phyloP scores from a whole-genome alignment of 2,113 vertebrate species.

The Melanostigma gelatinosum region DNA sequence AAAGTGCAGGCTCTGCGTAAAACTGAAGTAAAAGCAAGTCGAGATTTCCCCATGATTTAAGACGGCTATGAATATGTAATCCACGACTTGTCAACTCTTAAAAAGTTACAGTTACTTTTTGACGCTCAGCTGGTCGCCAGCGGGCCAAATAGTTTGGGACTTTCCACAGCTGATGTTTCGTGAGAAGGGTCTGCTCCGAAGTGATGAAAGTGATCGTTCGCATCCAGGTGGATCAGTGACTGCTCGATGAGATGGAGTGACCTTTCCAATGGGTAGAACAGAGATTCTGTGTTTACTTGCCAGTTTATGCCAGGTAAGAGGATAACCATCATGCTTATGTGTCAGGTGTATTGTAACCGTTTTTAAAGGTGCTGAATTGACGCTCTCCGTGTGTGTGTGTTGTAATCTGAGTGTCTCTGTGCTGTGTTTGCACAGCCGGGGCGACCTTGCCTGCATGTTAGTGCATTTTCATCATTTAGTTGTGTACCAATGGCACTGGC shows the following conservation, averaged over 20 bases:
- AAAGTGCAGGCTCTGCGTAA: slow-evolving; percentile 50
- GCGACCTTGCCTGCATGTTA: neutral
- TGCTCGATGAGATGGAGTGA: slow-evolving; percentile 36
- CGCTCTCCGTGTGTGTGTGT: neutral
- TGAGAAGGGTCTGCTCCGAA: neutral
- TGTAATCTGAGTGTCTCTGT: neutral
- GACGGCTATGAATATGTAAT: neutral
- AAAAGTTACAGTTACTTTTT: slow-evolving; percentile 1
- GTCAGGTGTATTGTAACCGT: neutral
- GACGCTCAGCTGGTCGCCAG: slow-evolving; percentile 36
- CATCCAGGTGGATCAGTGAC: slow-evolving; percentile 21
- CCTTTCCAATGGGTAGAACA: slow-evolving; percentile 59
- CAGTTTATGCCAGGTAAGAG: slow-evolving; percentile 71
- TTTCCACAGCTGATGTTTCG: slow-evolving; percentile 63
- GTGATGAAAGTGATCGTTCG: neutral
- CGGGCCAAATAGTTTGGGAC: slow-evolving; percentile 61
- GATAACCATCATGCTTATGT: neutral
- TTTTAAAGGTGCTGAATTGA: neutral
- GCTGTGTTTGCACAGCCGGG: no score
- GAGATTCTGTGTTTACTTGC: slow-evolving; percentile 64
- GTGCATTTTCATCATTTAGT: neutral
- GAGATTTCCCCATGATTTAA: neutral
- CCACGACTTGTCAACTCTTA: neutral
- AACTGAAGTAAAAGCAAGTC: neutral
- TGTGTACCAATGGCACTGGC: neutral